phyloP scores from a whole-genome alignment of 2,888 invertebrate species.

The Lamellibrachia columna region DNA sequence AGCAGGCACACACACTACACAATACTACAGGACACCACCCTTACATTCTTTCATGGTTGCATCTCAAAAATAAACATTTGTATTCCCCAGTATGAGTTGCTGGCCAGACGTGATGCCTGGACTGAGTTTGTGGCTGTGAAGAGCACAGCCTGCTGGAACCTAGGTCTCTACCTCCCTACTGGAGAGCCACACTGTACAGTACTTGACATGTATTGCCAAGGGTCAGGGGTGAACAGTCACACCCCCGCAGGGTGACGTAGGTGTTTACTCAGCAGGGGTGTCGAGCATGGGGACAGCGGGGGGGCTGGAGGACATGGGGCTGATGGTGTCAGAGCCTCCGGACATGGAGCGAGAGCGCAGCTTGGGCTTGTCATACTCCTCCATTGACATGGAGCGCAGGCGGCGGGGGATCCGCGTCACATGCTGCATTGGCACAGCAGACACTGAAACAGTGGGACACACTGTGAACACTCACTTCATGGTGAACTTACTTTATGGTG shows the following conservation, averaged over 20 bases:
- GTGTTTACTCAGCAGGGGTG: background rate
- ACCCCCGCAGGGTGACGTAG: background rate
- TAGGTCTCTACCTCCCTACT: background rate
- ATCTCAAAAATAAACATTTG: constrained; percentile 5
- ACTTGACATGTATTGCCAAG: background rate
- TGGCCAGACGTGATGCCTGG: background rate
- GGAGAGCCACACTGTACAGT: background rate
- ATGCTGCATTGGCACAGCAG: constrained; percentile 83
- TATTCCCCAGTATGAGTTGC: background rate
- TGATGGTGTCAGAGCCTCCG: constrained; percentile 56
- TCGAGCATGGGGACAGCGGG: background rate
- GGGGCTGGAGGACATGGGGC: constrained; percentile 45
- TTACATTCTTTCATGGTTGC: background rate
- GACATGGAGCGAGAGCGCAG: constrained; percentile 69
- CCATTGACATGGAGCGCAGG: constrained; percentile 70
- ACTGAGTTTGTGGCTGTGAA: background rate
- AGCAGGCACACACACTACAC: background rate
- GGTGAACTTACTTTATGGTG: too few relatives aligned
- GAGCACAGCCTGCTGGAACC: background rate
- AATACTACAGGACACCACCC: background rate
- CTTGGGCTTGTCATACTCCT: constrained; percentile 61
- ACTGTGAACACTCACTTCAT: background rate
- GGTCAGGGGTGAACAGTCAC: background rate
- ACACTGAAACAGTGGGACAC: constrained; percentile 67
- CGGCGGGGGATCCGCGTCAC: constrained; percentile 65